Evolutionary conservation across 2,113 vertebrate genomes (phyloP).

Genomic region (Sterrhoptilus dennistouni): DNA sequence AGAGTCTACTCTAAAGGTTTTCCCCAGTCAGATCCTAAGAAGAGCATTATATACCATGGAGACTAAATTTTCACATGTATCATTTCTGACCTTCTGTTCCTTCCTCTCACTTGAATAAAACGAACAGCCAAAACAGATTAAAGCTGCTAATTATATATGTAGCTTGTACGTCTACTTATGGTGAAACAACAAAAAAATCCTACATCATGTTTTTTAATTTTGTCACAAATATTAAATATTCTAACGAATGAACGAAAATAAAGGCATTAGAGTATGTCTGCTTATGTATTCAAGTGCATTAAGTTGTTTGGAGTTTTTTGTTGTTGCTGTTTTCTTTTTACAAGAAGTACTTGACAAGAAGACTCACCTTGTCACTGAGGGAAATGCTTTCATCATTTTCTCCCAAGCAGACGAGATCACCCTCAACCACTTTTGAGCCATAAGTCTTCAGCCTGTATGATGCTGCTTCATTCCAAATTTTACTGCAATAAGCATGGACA

Average conservation of each 20-base stretch:
- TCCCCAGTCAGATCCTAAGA: neutral
- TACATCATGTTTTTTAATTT: neutral
- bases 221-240: neutral
- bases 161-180: neutral
- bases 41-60: neutral
- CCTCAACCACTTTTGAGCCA: slow-evolving; percentile 77
- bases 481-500: slow-evolving; percentile 92
- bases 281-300: neutral
- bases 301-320: neutral
- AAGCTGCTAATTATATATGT: neutral
- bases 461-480: slow-evolving; percentile 89
- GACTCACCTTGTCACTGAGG: slow-evolving; percentile 70
- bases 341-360: neutral
- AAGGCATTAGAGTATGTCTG: neutral
- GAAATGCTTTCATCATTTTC: slow-evolving; percentile 17
- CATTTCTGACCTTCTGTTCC: neutral
- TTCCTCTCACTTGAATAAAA: neutral
- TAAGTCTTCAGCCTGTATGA: slow-evolving; percentile 81
- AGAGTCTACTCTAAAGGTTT: neutral
- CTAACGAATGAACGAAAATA: neutral
- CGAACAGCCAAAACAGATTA: neutral
- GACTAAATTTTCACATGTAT: neutral
- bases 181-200: neutral
- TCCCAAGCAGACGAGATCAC: slow-evolving; percentile 84
- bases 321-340: neutral